These are phyloP conservation scores for Zophobas atratus DNA, from an alignment of 1,140 invertebrate species.

Conservation along the genomic window DNA sequence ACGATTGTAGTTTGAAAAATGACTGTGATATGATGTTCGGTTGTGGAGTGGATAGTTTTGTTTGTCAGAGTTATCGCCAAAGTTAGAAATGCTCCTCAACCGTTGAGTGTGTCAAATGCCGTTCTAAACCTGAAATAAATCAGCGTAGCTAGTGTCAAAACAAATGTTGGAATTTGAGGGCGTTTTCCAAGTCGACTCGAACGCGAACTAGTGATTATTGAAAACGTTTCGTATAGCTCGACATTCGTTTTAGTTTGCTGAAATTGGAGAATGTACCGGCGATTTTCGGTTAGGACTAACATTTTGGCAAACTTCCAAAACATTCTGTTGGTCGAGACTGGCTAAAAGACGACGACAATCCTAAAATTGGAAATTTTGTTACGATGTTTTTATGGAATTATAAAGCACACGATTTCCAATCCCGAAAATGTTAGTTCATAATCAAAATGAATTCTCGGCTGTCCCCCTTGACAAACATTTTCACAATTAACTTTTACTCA, in stretches of 20 bases:
- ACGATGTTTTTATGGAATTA: conserved; percentile 54
- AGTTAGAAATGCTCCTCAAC: conserved; percentile 1
- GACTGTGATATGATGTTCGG: not conserved
- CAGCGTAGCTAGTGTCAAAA: conserved; percentile 52
- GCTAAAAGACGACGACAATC: conserved; percentile 53
- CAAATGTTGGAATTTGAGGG: conserved; percentile 48
- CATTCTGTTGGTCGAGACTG: conserved; percentile 47
- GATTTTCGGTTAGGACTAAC: conserved; percentile 52
- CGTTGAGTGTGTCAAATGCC: conserved; percentile 21
- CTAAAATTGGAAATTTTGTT: conserved; percentile 56
- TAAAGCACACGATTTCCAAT: conserved; percentile 44
- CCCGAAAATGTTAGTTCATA: conserved; percentile 45
- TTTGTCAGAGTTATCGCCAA: not conserved
- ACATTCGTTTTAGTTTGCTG: conserved; percentile 53
- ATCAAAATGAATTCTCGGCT: conserved; percentile 37
- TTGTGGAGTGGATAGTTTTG: conserved; percentile 15
- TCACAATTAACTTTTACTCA: conserved; percentile 27
- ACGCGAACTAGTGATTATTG: conserved; percentile 47
- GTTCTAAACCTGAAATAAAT: conserved; percentile 47
- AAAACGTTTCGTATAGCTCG: conserved; percentile 48
- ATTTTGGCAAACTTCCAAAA: conserved; percentile 53
- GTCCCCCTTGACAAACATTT: conserved; percentile 21
- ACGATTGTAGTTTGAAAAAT: conserved; percentile 1
- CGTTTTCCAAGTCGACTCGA: conserved; percentile 40
- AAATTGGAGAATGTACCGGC: conserved; percentile 50